Evolutionary conservation across 2,797 vertebrate species (phyloP), one percentile per base, ranked within the genome.

Genomic region (Clarias platycephalus): DNA sequence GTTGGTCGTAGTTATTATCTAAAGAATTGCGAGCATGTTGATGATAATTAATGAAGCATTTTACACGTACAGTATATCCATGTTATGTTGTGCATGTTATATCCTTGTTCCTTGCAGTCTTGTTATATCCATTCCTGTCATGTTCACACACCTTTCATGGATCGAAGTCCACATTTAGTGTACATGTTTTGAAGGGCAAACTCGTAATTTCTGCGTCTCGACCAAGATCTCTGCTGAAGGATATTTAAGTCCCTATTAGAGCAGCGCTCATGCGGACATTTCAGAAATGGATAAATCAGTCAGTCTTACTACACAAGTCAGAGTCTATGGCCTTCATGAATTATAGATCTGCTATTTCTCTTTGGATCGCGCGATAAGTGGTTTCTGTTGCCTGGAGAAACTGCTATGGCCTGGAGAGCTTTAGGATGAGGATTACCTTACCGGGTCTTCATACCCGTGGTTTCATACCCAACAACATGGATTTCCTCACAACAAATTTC

Each of bases 241-340:
- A 64, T 49, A 53, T 74, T 83, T 72, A 44, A 49, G 26, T 64
- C n/a, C 9, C 81, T 63, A 20, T 49, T 74, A 74, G 20, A 49
- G 55, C 58, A 44, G 24, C 22, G 79, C 49, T 81, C 60, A 75
- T 55, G 70, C 49, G 37, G 60, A 58, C 60, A 40, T 81, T 67
- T 40, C 71, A 26, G 66, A 74, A 75, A 57, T 58, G 57, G 60
- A 15, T 57, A 55, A 74, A 66, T 81, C 60, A n/a, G 40, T 74
- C 22, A 5, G 26, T 78, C 74, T 49, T 37, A 53, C 57, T 71
- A 62, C 83, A 18, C 63, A 24, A 78, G 24, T 77, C 40, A 60
- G 63, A 68, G 63, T 63, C 80, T 77, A 28, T 74, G 55, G 26
- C 80, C 76, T 78, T 85, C 64, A 85, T 78, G 80, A 85, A 82